Percentiles rank a stretch among this genome's conserved stretches.
phyloP scores from a whole-genome alignment of 1,140 invertebrate species.

The Bombus balteatus region DNA sequence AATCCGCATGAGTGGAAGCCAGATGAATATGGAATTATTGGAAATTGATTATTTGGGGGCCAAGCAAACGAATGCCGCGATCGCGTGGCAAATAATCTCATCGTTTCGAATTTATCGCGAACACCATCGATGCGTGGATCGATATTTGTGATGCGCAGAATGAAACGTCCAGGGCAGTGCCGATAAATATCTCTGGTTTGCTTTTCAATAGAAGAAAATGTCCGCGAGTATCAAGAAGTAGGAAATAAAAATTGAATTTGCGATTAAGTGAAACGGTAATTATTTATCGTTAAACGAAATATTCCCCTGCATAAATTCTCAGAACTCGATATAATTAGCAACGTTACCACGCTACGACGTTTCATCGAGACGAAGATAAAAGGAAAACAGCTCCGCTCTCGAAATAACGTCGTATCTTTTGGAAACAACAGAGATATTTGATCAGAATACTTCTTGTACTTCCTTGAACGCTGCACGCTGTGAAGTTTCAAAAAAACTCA shows the following conservation, averaged over 20 bases:
- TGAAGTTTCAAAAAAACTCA: background rate
- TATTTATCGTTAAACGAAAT: too few species aligned
- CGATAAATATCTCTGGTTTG: constrained; percentile 12
- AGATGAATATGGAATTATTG: constrained; percentile 49
- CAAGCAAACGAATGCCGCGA: constrained; percentile 67
- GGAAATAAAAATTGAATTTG: too few species aligned
- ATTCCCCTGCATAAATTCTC: too few species aligned
- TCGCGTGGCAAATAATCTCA: background rate
- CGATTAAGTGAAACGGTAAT: too few species aligned
- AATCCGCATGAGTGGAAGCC: constrained; percentile 42
- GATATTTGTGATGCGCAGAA: background rate
- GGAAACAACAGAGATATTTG: background rate
- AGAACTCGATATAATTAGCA: too few species aligned
- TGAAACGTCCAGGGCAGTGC: constrained; percentile 17
- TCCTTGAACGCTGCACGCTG: background rate
- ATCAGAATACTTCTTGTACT: background rate
- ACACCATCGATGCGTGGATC: constrained; percentile 7
- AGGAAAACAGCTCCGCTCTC: too few species aligned
- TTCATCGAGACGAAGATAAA: too few species aligned
- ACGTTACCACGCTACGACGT: too few species aligned
- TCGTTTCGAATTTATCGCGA: constrained; percentile 26
- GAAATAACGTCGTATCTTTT: background rate
- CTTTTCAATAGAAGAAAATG: background rate
- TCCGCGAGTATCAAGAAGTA: too few species aligned
- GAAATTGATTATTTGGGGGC: constrained; percentile 53